Conservation (phyloP, 1,140 invertebrate genomes). For the Lethrus apterus region DNA sequence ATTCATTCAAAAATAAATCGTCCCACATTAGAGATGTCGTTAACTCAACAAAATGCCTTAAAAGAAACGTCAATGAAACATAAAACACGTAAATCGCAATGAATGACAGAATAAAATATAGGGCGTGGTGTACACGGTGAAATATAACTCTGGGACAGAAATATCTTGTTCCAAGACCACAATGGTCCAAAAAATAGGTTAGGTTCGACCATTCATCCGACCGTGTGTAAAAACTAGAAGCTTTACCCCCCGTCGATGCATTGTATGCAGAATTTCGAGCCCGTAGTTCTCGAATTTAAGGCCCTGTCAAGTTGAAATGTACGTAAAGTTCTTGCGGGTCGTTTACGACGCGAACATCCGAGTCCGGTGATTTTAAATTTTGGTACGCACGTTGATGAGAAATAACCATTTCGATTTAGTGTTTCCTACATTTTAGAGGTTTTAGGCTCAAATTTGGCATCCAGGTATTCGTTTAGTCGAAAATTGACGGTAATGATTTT, state of each 20-base stretch:
- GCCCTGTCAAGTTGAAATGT: conserved; percentile 15
- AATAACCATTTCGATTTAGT: conserved; percentile 10
- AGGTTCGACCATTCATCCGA: conserved; percentile 31
- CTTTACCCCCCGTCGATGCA: conserved; percentile 32
- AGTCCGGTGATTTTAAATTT: too few relatives aligned
- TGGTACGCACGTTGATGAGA: conserved; percentile 5
- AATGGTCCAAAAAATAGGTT: conserved; percentile 34
- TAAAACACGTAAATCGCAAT: conserved; percentile 29
- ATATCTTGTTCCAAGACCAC: conserved; percentile 36
- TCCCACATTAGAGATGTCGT: too few relatives aligned
- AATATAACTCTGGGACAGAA: conserved; percentile 35
- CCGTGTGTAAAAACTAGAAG: conserved; percentile 38
- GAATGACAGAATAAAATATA: conserved; percentile 34
- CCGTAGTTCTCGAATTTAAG: conserved; percentile 5
- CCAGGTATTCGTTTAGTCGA: conserved; percentile 16
- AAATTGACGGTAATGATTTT: conserved; percentile 16
- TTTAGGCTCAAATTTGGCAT: conserved; percentile 17
- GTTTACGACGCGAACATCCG: background rate
- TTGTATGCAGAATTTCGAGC: conserved; percentile 28
- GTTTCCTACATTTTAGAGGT: conserved; percentile 15
- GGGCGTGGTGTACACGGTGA: conserved; percentile 34
- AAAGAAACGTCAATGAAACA: conserved; percentile 30
- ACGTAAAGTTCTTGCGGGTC: background rate
- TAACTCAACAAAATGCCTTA: too few relatives aligned
- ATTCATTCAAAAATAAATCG: too few relatives aligned